A percentile compares a stretch with the other conserved stretches of the same genome.
These are phyloP conservation scores for Poecile montanus DNA, from an alignment of 2,797 vertebrate genomes.

Conservation along the genomic window DNA sequence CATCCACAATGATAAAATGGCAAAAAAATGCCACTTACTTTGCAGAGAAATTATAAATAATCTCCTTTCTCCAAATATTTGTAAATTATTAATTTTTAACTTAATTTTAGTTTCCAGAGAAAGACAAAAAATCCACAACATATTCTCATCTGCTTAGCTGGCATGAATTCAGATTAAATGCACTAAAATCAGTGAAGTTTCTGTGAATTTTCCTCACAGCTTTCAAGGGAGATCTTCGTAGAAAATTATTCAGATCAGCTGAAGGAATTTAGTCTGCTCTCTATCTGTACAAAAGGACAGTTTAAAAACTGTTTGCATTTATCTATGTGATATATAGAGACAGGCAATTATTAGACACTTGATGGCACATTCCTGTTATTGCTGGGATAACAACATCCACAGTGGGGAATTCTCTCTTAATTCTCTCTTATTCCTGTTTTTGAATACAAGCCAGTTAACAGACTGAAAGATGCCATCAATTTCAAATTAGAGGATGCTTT, in stretches of 20 bases:
- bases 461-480: constrained; percentile 47
- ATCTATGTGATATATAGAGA: neutral
- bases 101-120: neutral
- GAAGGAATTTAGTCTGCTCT: neutral
- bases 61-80: neutral
- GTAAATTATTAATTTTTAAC: neutral
- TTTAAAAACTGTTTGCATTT: neutral
- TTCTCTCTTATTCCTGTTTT: neutral
- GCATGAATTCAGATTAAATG: neutral
- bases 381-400: constrained; percentile 3
- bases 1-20: neutral
- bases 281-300: neutral
- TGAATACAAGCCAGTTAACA: constrained; percentile 54
- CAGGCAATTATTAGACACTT: neutral
- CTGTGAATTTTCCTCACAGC: neutral
- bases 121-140: neutral
- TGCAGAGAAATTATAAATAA: neutral
- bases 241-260: neutral
- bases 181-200: neutral
- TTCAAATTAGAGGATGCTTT: constrained; percentile 51
- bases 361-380: neutral
- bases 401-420: constrained; percentile 50
- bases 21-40: neutral
- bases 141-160: neutral
- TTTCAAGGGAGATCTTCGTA: neutral